Evolutionary conservation across 30 jellyfish, hydroid and myxozoan species (phyloP).

Genomic region (Sanderia malayensis): DNA sequence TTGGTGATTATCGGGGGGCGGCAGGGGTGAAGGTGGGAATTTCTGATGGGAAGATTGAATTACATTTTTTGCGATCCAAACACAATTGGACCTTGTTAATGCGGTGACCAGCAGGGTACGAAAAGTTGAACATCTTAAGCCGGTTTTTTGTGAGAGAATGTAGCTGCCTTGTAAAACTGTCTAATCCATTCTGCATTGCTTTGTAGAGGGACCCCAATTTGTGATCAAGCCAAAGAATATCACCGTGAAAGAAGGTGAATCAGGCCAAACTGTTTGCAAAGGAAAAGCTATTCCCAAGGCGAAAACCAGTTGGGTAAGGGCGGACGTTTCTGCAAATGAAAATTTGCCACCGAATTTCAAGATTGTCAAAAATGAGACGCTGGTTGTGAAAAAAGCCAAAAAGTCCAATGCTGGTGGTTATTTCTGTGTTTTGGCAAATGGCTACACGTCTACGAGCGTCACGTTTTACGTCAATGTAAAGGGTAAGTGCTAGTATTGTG

Average conservation of each 20-base stretch:
- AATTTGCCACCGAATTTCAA: constrained; percentile 43
- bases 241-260: constrained; percentile 50
- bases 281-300: constrained; percentile 88
- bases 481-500: constrained; percentile 18
- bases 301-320: constrained; percentile 52
- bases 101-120: too few species aligned
- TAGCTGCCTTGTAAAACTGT: too few species aligned
- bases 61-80: too few species aligned
- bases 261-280: constrained; percentile 74
- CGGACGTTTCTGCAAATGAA: constrained; percentile 17
- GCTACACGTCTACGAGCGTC: constrained; percentile 36
- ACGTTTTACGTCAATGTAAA: constrained; percentile 29
- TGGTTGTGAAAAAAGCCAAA: constrained; percentile 43
- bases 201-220: constrained; percentile 67
- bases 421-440: constrained; percentile 71
- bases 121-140: too few species aligned
- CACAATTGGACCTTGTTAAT: too few species aligned
- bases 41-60: too few species aligned
- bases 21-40: too few species aligned
- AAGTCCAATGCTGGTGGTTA: constrained; percentile 58
- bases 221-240: constrained; percentile 53
- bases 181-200: too few species aligned
- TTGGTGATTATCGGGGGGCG: too few species aligned
- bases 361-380: constrained; percentile 57
- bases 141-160: too few species aligned